Evolutionary conservation across 1,140 invertebrate genomes (phyloP).

Genomic region (Drosophila ercepeae): DNA sequence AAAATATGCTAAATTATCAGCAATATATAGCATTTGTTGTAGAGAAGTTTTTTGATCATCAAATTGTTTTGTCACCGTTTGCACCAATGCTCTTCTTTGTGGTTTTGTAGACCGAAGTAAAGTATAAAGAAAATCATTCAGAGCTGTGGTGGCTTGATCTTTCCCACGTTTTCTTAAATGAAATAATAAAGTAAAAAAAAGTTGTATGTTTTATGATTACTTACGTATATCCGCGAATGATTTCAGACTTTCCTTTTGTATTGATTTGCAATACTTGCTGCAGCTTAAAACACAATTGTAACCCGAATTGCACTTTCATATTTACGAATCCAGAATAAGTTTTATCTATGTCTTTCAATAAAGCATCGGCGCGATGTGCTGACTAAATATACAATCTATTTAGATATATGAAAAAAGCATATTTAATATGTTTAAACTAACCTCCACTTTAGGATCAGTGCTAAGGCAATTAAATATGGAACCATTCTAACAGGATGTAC

Average conservation of each 20-base stretch:
- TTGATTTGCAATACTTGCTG: slow-evolving; percentile 92
- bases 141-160: slow-evolving; percentile 87
- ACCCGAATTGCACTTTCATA: slow-evolving; percentile 94
- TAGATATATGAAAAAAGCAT: neutral
- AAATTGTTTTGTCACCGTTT: slow-evolving; percentile 97
- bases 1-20: slow-evolving; percentile 99
- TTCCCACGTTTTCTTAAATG: slow-evolving; percentile 89
- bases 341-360: slow-evolving; percentile 98
- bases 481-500: slow-evolving; percentile 99
- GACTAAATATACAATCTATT: slow-evolving; percentile 49
- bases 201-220: slow-evolving; percentile 26
- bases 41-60: slow-evolving; percentile 97
- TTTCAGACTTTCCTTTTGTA: slow-evolving; percentile 84
- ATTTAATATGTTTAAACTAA: slow-evolving; percentile 84
- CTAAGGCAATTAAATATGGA: slow-evolving; percentile 99
- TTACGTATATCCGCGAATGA: slow-evolving; percentile 89
- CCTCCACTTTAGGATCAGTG: slow-evolving; percentile 94
- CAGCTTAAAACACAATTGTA: slow-evolving; percentile 92
- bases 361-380: slow-evolving; percentile 95
- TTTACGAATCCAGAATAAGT: slow-evolving; percentile 99
- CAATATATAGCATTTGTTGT: slow-evolving; percentile 97
- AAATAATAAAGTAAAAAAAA: too few relatives aligned
- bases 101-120: slow-evolving; percentile 95
- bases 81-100: slow-evolving; percentile 95
- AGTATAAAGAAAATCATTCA: slow-evolving; percentile 98